These are phyloP conservation scores for Ploceus nigricollis DNA, from an alignment of 2,113 vertebrate species.

Conservation along the genomic window DNA sequence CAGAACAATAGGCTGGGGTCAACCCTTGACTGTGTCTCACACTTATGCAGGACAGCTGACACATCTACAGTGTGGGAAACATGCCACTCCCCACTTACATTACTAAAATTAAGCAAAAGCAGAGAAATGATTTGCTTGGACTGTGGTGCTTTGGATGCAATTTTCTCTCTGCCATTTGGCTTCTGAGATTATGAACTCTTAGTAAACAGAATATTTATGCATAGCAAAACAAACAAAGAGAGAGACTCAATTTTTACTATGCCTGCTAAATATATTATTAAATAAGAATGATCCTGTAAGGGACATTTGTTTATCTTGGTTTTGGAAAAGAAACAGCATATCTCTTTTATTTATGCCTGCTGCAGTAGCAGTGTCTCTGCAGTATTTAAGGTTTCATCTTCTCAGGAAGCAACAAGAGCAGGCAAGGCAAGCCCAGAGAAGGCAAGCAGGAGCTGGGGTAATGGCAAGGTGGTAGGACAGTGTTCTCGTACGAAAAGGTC, in stretches of 20 bases:
- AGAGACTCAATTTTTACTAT: not conserved
- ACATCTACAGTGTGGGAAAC: not conserved
- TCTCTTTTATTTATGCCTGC: not conserved
- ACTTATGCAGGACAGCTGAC: not conserved
- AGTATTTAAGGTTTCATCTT: not conserved
- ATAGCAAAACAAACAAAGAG: not conserved
- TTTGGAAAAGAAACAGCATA: not conserved
- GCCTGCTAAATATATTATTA: not conserved
- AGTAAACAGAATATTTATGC: not conserved
- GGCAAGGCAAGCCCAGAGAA: not conserved
- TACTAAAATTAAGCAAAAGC: not conserved
- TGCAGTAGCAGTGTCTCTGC: not conserved
- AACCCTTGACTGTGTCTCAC: not conserved
- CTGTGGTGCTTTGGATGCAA: not conserved
- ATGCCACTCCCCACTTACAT: not conserved
- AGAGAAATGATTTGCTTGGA: not conserved
- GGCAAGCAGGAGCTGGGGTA: not conserved
- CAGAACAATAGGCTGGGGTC: not conserved
- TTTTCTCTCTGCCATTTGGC: not conserved
- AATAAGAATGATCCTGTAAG: not conserved
- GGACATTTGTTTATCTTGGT: not conserved
- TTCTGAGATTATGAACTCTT: not conserved
- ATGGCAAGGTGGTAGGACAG: not conserved
- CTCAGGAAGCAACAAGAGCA: not conserved
- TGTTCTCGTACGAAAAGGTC: not conserved